Evolutionary conservation across 1,140 invertebrate genomes (phyloP), one percentile per base, ranked within the genome.

Genomic region (Globodera ellingtonae): DNA sequence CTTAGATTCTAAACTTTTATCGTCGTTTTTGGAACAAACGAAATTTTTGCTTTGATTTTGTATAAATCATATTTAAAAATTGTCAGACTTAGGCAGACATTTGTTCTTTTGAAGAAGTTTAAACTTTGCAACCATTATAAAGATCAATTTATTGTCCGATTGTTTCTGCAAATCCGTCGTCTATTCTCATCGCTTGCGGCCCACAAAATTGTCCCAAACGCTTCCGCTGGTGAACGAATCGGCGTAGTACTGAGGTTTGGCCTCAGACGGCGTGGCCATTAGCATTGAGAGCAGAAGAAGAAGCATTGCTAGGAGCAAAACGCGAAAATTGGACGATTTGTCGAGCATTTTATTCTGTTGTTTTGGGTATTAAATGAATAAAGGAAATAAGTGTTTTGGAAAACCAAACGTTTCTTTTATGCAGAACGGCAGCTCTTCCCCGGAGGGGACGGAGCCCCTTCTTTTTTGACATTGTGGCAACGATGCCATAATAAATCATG

Each of bases 171-270:
- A 18, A 21, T 70, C 10, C 10, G 8, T 70, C 67, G 24, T 35
- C 24, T 24, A 24, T 24, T 24, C 24, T 24, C 59, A 21, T 3
- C 59, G 13, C 59, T 65, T 65, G 35, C 56, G 56, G 13, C 56
- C 56, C 67, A 24, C 67, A 70, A 6, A 70, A 47, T 70, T 70
- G 9, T 35, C 18, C 59, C 65, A 59, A 76, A 76, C 24, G 24
- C 24, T 76, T 8, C 74, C 74, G 66, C 74, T 76, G 46, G 74
- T 76, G 56, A 76, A 21, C 67, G 67, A 70, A 47, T 70, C 67
- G 67, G 67, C 67, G 9, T 6, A 70, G n/a, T 6, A n/a, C 24
- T 70, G 67, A 15, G 67, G 24, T n/a, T 3, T 13, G 21, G 24
- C 67, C n/a, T 70, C n/a, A 18, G n/a, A 70, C 67, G 15, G 67